Evolutionary conservation across 2,888 invertebrate species (phyloP).

Genomic region (Troides oblongomaculatus): DNA sequence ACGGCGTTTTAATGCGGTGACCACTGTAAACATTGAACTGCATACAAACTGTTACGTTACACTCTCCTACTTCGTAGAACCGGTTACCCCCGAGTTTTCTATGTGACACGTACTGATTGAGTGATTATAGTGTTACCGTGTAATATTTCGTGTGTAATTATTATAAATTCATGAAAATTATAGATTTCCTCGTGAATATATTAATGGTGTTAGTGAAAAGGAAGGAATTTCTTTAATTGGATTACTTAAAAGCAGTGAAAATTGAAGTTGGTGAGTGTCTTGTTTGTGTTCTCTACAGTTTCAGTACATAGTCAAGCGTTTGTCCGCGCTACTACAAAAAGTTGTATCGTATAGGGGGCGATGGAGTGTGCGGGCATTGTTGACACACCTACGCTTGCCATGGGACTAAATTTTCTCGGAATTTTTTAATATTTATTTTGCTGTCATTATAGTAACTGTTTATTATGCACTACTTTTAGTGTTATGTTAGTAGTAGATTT

Average conservation of each 20-base stretch:
- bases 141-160: slow-evolving; percentile 41
- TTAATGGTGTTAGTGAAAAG: slow-evolving; percentile 45
- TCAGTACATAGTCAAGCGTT: slow-evolving; percentile 45
- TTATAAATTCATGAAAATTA: slow-evolving; percentile 41
- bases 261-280: slow-evolving; percentile 56
- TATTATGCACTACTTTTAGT: too few species aligned
- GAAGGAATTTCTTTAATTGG: slow-evolving; percentile 48
- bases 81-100: slow-evolving; percentile 64
- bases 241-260: slow-evolving; percentile 52
- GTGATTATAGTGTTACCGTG: slow-evolving; percentile 59
- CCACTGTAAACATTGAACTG: slow-evolving; percentile 50
- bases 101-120: slow-evolving; percentile 48
- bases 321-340: slow-evolving; percentile 52
- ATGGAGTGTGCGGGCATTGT: slow-evolving; percentile 68
- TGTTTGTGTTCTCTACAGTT: slow-evolving; percentile 36
- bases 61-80: slow-evolving; percentile 57
- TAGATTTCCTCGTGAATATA: slow-evolving; percentile 44
- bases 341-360: slow-evolving; percentile 56
- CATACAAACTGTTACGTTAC: slow-evolving; percentile 50
- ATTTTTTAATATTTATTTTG: background rate
- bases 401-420: slow-evolving; percentile 31
- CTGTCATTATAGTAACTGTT: too few species aligned
- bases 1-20: slow-evolving; percentile 41
- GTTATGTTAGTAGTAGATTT: too few species aligned
- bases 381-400: slow-evolving; percentile 61